These are phyloP conservation scores for Hyperoodon ampullatus DNA, from an alignment of 2,113 vertebrate genomes.

Conservation along the genomic window DNA sequence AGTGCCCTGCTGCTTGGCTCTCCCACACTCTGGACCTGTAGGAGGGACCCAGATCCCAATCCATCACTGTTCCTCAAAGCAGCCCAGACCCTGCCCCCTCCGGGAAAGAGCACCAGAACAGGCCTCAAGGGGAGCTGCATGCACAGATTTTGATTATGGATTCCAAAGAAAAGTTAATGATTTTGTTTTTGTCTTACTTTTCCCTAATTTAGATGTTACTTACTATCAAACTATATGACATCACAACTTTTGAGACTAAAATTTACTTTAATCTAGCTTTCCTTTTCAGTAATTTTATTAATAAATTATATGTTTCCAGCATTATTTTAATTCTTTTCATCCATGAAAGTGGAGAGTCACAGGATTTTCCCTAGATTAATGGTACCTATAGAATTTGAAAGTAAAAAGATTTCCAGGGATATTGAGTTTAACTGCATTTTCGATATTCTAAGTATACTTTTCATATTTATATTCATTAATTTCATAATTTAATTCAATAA, in stretches of 20 bases:
- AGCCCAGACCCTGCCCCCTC: not conserved
- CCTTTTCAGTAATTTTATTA: conserved; percentile 10
- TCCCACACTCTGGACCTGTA: not conserved
- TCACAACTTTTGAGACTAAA: not conserved
- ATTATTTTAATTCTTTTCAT: not conserved
- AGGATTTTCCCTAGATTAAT: not conserved
- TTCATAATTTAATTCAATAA: conserved; percentile 25
- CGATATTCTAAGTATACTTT: not conserved
- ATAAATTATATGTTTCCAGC: not conserved
- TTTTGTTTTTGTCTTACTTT: not conserved
- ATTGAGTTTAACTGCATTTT: conserved; percentile 25
- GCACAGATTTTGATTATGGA: not conserved
- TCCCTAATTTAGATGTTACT: not conserved
- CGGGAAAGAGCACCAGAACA: not conserved
- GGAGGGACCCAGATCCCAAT: not conserved
- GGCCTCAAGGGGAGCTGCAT: not conserved
- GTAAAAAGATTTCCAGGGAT: not conserved
- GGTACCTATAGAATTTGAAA: not conserved
- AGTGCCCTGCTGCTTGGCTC: not conserved
- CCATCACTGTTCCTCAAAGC: not conserved
- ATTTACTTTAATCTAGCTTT: not conserved
- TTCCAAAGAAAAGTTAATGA: not conserved
- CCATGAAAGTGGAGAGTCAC: not conserved
- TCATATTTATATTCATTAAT: not conserved
- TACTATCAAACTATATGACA: not conserved